phyloP scores from a whole-genome alignment of 2,888 invertebrate genomes.

The Troides aeacus region DNA sequence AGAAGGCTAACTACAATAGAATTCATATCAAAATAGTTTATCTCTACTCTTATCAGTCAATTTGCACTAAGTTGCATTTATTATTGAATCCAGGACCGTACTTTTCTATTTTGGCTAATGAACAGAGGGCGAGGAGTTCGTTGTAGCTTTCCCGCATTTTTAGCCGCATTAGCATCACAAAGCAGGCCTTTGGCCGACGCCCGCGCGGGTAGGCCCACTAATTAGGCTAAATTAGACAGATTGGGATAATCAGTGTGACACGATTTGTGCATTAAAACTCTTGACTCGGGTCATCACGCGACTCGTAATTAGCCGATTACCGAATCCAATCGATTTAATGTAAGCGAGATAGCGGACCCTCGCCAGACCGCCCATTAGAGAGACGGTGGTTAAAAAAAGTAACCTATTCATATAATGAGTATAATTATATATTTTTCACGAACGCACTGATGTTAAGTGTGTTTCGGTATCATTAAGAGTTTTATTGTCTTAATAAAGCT shows the following conservation, averaged over 20 bases:
- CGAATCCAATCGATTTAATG: conserved; percentile 79
- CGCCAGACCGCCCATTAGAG: conserved; percentile 71
- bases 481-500: conserved; percentile 80
- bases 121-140: conserved; percentile 19
- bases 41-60: conserved; percentile 4
- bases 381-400: conserved; percentile 65
- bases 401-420: conserved; percentile 79
- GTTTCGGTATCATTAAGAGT: conserved; percentile 79
- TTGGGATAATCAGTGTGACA: conserved; percentile 73
- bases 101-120: conserved; percentile 32
- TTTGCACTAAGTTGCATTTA: conserved; percentile 26
- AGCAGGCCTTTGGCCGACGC: conserved; percentile 40
- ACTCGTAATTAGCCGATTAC: conserved; percentile 78
- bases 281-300: conserved; percentile 69
- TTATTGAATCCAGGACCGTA: conserved; percentile 13
- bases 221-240: conserved; percentile 66
- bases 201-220: conserved; percentile 51
- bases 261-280: conserved; percentile 77
- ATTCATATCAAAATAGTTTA: conserved; percentile 14
- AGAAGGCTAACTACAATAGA: not conserved
- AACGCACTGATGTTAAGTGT: conserved; percentile 75
- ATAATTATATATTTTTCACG: conserved; percentile 79
- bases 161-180: conserved; percentile 46
- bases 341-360: conserved; percentile 71
- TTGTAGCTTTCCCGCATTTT: conserved; percentile 35